Conservation (phyloP, 2,113 vertebrate species). For the Chelonoidis abingdonii region DNA sequence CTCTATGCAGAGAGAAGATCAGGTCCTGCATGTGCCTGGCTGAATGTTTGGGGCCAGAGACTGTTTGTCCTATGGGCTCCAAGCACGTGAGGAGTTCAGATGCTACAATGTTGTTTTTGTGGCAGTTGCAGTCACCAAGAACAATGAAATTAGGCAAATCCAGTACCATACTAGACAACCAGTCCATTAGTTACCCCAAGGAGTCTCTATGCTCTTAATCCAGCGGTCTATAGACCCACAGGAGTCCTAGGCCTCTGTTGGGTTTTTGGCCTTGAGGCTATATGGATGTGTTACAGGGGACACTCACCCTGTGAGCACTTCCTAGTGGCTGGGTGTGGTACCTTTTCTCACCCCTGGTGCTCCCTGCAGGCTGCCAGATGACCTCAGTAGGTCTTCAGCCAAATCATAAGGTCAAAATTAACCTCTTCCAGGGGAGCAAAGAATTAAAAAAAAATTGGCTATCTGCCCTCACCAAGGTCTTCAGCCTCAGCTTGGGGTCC, state of each 20-base stretch:
- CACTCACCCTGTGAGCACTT: not conserved
- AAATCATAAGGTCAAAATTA: not conserved
- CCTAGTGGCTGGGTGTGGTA: not conserved
- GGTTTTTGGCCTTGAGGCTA: not conserved
- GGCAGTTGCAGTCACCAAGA: not conserved
- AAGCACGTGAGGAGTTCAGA: not conserved
- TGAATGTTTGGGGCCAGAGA: not conserved
- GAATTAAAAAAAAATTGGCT: not conserved
- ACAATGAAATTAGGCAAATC: not conserved
- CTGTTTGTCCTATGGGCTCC: not conserved
- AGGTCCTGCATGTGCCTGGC: not conserved
- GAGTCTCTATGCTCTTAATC: not conserved
- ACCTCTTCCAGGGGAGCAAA: not conserved
- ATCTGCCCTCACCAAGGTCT: not conserved
- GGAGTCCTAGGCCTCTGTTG: not conserved
- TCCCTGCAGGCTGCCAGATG: not conserved
- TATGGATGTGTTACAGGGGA: not conserved
- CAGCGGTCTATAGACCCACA: too few relatives aligned
- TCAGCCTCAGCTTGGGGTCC: not conserved
- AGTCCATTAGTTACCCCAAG: not conserved
- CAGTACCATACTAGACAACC: not conserved
- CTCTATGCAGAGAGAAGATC: not conserved
- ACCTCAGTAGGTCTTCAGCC: not conserved
- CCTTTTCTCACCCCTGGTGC: not conserved
- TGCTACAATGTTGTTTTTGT: not conserved